Percentiles rank a stretch among this genome's conserved stretches.
These are phyloP conservation scores for Peromyscus eremicus DNA, from an alignment of 2,797 vertebrate genomes.

Conservation along the genomic window DNA sequence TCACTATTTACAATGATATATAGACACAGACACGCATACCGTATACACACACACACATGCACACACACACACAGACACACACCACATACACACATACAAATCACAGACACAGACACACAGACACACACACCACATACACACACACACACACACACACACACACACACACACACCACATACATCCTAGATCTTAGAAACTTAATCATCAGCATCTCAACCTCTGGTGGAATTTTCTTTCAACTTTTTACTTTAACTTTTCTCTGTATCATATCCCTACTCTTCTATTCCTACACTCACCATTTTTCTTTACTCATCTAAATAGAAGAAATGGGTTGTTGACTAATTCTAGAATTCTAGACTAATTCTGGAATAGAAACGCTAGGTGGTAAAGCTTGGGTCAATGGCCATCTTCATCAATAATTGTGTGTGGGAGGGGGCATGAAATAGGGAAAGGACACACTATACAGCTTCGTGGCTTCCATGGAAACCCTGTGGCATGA, in stretches of 20 bases:
- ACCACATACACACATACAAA: no score
- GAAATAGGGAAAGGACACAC: background rate
- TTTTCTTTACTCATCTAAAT: background rate
- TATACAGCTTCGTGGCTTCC: background rate
- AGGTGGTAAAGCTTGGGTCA: background rate
- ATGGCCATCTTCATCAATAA: background rate
- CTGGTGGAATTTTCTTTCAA: background rate
- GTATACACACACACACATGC: background rate
- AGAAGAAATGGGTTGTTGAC: background rate
- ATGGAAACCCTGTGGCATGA: background rate
- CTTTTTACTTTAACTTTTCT: slow-evolving; percentile 1
- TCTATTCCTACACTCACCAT: background rate
- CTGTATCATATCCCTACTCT: background rate
- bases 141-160: background rate
- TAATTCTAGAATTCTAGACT: background rate
- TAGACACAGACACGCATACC: background rate
- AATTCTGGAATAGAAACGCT: background rate
- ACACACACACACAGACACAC: background rate
- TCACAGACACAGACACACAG: no score
- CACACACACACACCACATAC: background rate
- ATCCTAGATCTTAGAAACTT: background rate
- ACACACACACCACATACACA: no score
- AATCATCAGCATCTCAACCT: background rate
- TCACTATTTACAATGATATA: background rate
- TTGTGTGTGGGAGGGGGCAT: no score